phyloP scores from a whole-genome alignment of 1,140 invertebrate species.

The Cyrtorhinus lividipennis region DNA sequence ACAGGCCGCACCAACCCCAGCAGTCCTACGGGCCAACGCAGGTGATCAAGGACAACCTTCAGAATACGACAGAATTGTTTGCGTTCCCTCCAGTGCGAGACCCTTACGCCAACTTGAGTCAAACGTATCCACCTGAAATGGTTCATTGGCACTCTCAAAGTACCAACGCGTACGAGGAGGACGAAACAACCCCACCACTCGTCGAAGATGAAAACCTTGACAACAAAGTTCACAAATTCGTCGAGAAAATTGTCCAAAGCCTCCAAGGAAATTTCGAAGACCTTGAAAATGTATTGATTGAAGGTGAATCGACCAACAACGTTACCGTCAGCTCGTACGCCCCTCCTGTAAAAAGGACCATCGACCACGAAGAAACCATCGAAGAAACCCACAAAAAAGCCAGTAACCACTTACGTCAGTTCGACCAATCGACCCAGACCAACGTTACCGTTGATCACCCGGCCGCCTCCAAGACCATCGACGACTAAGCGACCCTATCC shows the following conservation, averaged over 20 bases:
- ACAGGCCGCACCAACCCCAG: conserved; percentile 21
- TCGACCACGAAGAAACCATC: conserved; percentile 33
- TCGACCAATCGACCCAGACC: conserved; percentile 16
- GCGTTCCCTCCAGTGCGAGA: conserved; percentile 73
- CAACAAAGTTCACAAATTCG: conserved; percentile 63
- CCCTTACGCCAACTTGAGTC: conserved; percentile 52
- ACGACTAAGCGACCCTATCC: conserved; percentile 20
- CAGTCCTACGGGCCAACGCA: conserved; percentile 8
- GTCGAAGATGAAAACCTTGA: conserved; percentile 58
- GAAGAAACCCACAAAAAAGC: conserved; percentile 28
- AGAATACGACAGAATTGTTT: conserved; percentile 41
- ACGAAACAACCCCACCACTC: conserved; percentile 50
- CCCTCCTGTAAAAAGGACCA: conserved; percentile 29
- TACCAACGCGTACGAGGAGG: background rate
- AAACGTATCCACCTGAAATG: conserved; percentile 33
- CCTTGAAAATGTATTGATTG: conserved; percentile 57
- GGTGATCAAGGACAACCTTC: conserved; percentile 33
- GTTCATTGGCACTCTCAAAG: conserved; percentile 7
- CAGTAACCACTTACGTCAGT: conserved; percentile 16
- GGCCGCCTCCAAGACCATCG: conserved; percentile 20
- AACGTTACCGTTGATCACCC: conserved; percentile 4
- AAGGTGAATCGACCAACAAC: conserved; percentile 26
- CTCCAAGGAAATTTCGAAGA: conserved; percentile 66
- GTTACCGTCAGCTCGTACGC: conserved; percentile 17
- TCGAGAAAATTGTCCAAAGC: conserved; percentile 65